These are phyloP conservation scores for Cnemophilus loriae DNA, from an alignment of 2,113 vertebrate species.

Conservation along the genomic window DNA sequence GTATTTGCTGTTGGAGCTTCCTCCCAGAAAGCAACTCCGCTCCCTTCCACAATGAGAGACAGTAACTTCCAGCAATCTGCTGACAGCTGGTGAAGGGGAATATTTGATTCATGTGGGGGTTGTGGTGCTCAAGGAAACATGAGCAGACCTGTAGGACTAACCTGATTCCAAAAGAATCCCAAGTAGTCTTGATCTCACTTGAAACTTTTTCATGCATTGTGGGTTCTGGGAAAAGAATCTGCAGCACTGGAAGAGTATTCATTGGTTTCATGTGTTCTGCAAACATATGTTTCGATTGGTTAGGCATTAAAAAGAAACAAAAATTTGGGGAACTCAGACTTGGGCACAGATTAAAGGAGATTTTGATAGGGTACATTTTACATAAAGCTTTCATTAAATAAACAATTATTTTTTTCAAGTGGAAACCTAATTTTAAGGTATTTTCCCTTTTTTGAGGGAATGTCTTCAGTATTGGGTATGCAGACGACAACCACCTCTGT, in stretches of 20 bases:
- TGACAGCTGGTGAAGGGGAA: background rate
- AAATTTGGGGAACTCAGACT: background rate
- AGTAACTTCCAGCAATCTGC: background rate
- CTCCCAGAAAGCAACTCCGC: background rate
- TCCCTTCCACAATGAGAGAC: background rate
- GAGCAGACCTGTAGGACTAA: background rate
- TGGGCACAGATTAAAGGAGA: background rate
- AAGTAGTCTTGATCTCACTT: background rate
- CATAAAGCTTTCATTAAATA: background rate
- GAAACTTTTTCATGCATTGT: background rate
- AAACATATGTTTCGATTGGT: background rate
- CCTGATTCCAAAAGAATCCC: background rate
- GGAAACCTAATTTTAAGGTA: background rate
- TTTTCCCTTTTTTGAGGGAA: background rate
- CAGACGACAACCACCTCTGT: background rate
- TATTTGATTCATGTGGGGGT: background rate
- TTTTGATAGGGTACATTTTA: background rate
- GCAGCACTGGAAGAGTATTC: background rate
- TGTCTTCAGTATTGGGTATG: background rate
- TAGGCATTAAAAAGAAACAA: background rate
- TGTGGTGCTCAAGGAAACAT: background rate
- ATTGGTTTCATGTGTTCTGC: background rate
- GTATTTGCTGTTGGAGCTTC: background rate
- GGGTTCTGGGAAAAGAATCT: background rate
- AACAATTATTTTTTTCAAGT: background rate